Percentiles rank a stretch among this genome's conserved stretches.
phyloP scores from a whole-genome alignment of 1,140 invertebrate species.

The Helicoverpa armigera region DNA sequence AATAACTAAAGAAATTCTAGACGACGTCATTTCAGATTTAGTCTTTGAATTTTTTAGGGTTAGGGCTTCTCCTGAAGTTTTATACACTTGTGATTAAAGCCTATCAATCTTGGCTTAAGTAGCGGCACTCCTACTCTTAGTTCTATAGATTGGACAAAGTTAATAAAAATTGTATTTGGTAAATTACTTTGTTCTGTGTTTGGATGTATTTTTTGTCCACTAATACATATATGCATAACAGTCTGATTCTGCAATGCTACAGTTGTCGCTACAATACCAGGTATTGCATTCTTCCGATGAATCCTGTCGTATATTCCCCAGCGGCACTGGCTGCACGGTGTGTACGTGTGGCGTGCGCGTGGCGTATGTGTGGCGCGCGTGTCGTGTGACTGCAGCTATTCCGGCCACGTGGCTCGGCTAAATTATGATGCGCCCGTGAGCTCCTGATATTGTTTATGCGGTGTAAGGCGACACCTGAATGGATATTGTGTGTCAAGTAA shows the following conservation, averaged over 20 bases:
- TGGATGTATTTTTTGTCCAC: not conserved
- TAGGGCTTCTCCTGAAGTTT: not conserved
- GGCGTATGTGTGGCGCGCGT: not conserved
- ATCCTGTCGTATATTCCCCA: not conserved
- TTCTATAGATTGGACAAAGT: too few species aligned
- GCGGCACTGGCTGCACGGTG: too few species aligned
- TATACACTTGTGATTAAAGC: too few species aligned
- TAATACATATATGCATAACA: too few species aligned
- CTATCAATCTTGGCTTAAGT: not conserved
- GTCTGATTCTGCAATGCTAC: too few species aligned
- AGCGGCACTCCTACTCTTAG: too few species aligned
- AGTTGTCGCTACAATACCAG: not conserved
- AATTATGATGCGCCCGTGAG: not conserved
- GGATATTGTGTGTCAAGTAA: not conserved
- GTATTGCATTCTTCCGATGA: not conserved
- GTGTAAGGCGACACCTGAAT: not conserved
- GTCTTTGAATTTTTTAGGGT: not conserved
- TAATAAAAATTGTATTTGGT: not conserved
- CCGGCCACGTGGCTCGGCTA: not conserved
- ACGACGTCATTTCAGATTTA: slow-evolving; percentile 10
- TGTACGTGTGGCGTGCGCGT: not conserved
- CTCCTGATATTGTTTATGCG: not conserved
- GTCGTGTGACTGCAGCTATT: not conserved
- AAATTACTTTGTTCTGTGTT: not conserved
- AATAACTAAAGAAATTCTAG: not conserved